A percentile compares a stretch with the other conserved stretches of the same genome.
These are phyloP conservation scores for Orius laevigatus DNA, from an alignment of 1,140 invertebrate genomes.

Conservation along the genomic window DNA sequence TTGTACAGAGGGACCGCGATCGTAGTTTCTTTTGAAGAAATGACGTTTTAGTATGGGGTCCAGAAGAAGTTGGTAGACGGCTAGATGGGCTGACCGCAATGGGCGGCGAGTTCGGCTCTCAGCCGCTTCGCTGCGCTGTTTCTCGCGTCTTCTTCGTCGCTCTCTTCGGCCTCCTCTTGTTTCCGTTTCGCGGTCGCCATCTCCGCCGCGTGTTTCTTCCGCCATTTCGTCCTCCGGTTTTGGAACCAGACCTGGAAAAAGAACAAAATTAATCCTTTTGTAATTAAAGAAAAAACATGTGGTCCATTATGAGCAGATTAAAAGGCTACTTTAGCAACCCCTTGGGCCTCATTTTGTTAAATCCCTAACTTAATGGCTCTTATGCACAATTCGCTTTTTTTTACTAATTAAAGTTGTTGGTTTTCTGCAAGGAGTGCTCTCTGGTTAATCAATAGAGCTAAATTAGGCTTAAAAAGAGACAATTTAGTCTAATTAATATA, in stretches of 20 bases:
- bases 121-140: slow-evolving; percentile 34
- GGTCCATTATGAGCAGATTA: no score
- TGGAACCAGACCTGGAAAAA: slow-evolving; percentile 96
- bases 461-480: no score
- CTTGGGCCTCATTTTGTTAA: no score
- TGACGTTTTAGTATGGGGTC: no score
- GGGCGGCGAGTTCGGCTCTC: slow-evolving; percentile 34
- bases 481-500: no score
- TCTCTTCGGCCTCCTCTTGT: slow-evolving; percentile 72
- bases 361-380: no score
- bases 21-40: not conserved
- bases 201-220: slow-evolving; percentile 97
- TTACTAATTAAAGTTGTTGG: no score
- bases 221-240: slow-evolving; percentile 97
- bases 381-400: no score
- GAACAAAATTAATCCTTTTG: slow-evolving; percentile 14
- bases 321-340: no score
- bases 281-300: no score
- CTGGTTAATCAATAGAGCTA: no score
- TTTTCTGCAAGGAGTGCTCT: no score
- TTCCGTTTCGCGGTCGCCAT: slow-evolving; percentile 95
- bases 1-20: not conserved
- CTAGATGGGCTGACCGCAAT: slow-evolving; percentile 24
- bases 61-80: slow-evolving; percentile 1
- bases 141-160: slow-evolving; percentile 33